Evolutionary conservation across 1,140 invertebrate species (phyloP), one percentile per base, ranked within the genome.

Genomic region (Bombus cullumanus): DNA sequence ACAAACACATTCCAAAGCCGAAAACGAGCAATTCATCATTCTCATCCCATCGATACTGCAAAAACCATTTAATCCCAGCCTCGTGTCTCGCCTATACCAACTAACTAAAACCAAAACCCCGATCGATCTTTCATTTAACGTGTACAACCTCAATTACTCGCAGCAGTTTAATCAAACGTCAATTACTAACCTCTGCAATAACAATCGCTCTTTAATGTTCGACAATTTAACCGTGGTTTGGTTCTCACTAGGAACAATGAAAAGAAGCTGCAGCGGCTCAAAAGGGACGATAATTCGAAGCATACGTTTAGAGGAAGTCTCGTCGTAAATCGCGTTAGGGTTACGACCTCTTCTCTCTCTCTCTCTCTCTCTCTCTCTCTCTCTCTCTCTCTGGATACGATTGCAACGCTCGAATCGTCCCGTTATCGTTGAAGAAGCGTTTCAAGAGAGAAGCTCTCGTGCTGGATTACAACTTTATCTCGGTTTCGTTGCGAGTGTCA

Each of bases 121-220:
- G 53, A 76, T 76, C 74, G 74, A 76, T 76, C 74, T 39, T 76
- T 76, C 53, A 59, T 64, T 64, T 64, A 64, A 78, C 47, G 41
- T 34, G 43, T 53, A 47, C 64, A 47, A 37, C 78, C 64, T 47
- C 66, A 57, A 80, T 80, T 80, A 69, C 43, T 53, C 25, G 13
- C 34, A 25, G 9, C 64, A 39, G n/a, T 53, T 71, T 47, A 53
- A 80, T 80, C 43, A 68, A 80, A 69, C 66, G 47, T 34, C 66
- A 80, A 80, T 80, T 71, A 81, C 37, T 15, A 81, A 25, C 28
- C 47, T 13, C 25, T 22, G 47, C 47, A 25, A 81, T 72, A 81
- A 73, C 34, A 64, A 75, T 83, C 22, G 4, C 22, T 43, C 53
- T 83, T 83, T 47, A 53, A 66, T n/a, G 34, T 34, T 34, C 43